A percentile compares a stretch with the other conserved stretches of the same genome.
Evolutionary conservation across 2,113 vertebrate genomes (phyloP).

Genomic region (Vulpes vulpes): DNA sequence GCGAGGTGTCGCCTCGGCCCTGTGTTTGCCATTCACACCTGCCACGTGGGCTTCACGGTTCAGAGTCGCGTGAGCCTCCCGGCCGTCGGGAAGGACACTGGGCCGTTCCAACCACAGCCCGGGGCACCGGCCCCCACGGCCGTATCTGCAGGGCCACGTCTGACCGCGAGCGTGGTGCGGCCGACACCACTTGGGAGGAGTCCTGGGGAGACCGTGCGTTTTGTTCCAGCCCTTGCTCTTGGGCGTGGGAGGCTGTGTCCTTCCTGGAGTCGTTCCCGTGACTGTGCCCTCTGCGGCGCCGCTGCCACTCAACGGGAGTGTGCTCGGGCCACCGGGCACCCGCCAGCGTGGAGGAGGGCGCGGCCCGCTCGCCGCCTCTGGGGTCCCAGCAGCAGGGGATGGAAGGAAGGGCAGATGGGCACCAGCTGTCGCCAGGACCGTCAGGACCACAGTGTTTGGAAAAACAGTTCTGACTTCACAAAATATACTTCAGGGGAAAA

Average conservation of each 20-base stretch:
- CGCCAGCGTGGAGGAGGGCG: fast-evolving
- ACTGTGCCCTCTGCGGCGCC: neutral
- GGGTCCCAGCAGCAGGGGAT: neutral
- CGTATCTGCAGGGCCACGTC: fast-evolving
- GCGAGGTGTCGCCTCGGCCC: neutral
- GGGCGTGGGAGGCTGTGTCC: too few species aligned
- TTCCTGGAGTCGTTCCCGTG: neutral
- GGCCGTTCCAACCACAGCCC: neutral
- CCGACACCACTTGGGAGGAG: fast-evolving
- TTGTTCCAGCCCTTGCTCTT: neutral
- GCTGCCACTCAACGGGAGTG: fast-evolving
- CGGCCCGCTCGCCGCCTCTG: fast-evolving
- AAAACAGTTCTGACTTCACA: neutral
- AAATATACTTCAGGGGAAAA: neutral
- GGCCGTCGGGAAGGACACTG: neutral
- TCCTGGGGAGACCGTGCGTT: neutral
- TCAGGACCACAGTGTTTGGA: neutral
- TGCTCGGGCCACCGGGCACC: too few species aligned
- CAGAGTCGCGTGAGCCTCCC: neutral
- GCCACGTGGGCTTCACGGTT: neutral
- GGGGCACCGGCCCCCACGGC: fast-evolving
- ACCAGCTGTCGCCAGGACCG: neutral
- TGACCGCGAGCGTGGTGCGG: fast-evolving
- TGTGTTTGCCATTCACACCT: neutral
- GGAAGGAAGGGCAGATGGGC: neutral